Base-by-base conservation (phyloP, 2,888 invertebrate genomes). In the Microctonus brassicae region DNA sequence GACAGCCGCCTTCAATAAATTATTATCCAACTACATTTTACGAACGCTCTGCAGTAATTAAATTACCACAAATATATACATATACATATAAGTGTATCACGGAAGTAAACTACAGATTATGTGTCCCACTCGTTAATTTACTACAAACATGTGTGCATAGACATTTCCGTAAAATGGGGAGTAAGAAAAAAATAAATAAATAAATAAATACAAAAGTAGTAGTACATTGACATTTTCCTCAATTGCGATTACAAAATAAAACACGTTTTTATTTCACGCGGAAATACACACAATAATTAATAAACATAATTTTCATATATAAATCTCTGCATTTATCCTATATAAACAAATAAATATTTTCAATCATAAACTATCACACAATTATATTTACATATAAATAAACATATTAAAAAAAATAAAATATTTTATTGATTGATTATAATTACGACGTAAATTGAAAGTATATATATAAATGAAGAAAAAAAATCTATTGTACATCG, bases 171-270 rank as follows among this genome's bases (percentile, higher is more conserved):
- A n/a, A n/a, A n/a, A n/a, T n/a, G n/a, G n/a, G 62, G 62, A 62
- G 42, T 47, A 6, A 47, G 5, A 47, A 20, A 17, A 3, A 47
- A 47, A 47, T 20, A 47, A 47, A 17, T n/a, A 47, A 5, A 29
- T 29, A 29, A 29, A 29, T 29, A 29, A n/a, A 58, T 68, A 68
- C 26, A 68, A 36, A 13, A 20, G 42, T n/a, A n/a, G n/a, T n/a
- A n/a, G n/a, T 36, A 62, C 34, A 11, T 17, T 36, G 1, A 36
- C 36, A 52, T 42, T 52, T 36, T 29, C 7, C 62, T 69, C 62
- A 34, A 62, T n/a, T 36, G n/a, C n/a, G 36, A 52, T 62, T 61
- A 69, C 36, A 62, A 53, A 69, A 62, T 62, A 62, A 24, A 62
- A 62, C 62, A n/a, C n/a, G 62, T 62, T 62, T 42, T 34, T 2